A percentile compares a stretch with the other conserved stretches of the same genome.
phyloP scores from a whole-genome alignment of 2,797 vertebrate genomes.

The Centropyge bicolor region DNA sequence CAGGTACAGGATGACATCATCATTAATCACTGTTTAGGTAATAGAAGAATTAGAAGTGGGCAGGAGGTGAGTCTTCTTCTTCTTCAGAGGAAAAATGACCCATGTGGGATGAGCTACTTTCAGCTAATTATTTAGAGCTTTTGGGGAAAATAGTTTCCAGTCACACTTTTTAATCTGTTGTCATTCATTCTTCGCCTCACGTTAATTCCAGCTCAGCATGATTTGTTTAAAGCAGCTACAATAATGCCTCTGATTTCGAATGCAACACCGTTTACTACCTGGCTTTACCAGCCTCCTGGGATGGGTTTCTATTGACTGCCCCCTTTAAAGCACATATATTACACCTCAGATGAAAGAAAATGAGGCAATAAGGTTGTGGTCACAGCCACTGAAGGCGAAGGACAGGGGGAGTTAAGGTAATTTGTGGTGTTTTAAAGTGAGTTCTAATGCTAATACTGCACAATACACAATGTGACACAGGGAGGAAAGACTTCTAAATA shows the following conservation, averaged over 20 bases:
- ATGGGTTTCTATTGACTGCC: conserved; percentile 17
- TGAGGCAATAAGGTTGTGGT: conserved; percentile 1
- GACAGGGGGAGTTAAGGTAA: conserved; percentile 1
- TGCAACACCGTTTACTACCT: conserved; percentile 27
- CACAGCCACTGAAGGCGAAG: conserved; percentile 24
- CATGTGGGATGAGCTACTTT: conserved; percentile 53
- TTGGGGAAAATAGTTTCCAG: neutral
- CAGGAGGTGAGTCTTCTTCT: conserved; percentile 19
- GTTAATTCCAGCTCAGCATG: neutral
- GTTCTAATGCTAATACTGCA: neutral
- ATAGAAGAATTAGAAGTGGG: neutral
- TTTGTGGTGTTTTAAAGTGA: neutral
- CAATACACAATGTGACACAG: neutral
- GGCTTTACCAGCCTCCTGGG: conserved; percentile 13
- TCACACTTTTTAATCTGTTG: conserved; percentile 15
- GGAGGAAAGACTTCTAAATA: conserved; percentile 6
- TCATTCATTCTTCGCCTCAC: neutral
- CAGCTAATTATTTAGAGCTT: neutral
- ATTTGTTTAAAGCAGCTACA: conserved; percentile 19
- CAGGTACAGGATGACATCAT: neutral
- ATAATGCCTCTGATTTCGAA: conserved; percentile 24
- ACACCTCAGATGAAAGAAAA: conserved; percentile 22
- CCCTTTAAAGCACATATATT: conserved; percentile 1
- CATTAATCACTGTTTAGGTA: neutral
- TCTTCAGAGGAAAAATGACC: conserved; percentile 40